Evolutionary conservation across 2,888 invertebrate species (phyloP).

Genomic region (Tiliacea aurago): DNA sequence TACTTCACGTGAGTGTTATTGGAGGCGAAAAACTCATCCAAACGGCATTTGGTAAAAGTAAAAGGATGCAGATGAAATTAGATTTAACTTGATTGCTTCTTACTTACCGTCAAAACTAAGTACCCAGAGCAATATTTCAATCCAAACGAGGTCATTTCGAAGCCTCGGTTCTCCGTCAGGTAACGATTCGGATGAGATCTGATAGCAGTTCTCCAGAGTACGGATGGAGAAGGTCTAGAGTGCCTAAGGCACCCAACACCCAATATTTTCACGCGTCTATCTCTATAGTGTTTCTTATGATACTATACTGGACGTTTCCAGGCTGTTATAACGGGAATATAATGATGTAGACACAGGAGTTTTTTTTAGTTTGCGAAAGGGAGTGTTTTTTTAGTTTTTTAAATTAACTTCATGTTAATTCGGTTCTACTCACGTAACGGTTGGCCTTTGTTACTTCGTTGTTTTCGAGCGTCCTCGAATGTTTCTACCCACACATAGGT

Average conservation of each 20-base stretch:
- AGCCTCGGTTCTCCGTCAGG: too few species aligned
- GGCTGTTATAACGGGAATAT: conserved; percentile 12
- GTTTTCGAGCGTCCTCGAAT: conserved; percentile 26
- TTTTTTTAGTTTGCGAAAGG: conserved; percentile 21
- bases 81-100: neutral
- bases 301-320: neutral
- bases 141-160: too few species aligned
- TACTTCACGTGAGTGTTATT: neutral
- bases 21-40: neutral
- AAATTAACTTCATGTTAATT: conserved; percentile 54
- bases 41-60: neutral
- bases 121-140: too few species aligned
- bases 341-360: conserved; percentile 32
- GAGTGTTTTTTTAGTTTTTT: conserved; percentile 34
- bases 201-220: too few species aligned
- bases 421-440: conserved; percentile 53
- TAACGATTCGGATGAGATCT: too few species aligned
- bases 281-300: neutral
- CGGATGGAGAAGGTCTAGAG: too few species aligned
- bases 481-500: neutral
- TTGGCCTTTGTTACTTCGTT: conserved; percentile 31
- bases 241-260: too few species aligned
- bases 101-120: too few species aligned
- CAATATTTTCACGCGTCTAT: neutral
- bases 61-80: neutral